Conservation (phyloP, 2,113 vertebrate genomes). For the Phylloscopus whistleri region DNA sequence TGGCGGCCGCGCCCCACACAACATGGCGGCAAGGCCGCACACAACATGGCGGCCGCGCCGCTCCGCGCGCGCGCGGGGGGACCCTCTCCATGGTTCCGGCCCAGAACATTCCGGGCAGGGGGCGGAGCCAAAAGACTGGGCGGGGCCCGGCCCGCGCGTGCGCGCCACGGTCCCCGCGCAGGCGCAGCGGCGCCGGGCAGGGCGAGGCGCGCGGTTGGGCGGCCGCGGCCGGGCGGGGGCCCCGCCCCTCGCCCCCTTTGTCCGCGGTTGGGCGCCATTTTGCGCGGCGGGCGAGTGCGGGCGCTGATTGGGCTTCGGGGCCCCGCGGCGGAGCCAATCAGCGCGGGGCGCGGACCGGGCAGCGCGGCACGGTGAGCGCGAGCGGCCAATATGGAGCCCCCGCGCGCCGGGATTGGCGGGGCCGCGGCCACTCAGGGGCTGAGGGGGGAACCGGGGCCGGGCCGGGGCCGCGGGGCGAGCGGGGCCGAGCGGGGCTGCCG, state of each 20-base stretch:
- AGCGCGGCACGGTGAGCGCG: slow-evolving; percentile 89
- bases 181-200: neutral
- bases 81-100: neutral
- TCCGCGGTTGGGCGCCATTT: slow-evolving; percentile 73
- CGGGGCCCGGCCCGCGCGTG: neutral
- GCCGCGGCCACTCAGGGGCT: slow-evolving; percentile 17
- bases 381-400: slow-evolving; percentile 90
- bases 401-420: slow-evolving; percentile 94
- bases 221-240: neutral
- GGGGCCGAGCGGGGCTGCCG: too few species aligned
- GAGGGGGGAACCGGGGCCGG: too few species aligned
- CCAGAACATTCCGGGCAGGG: neutral
- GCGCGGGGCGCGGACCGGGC: slow-evolving; percentile 91
- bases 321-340: slow-evolving; percentile 95
- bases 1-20: rapidly evolving
- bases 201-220: neutral
- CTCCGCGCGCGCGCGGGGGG: neutral
- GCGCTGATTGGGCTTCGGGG: slow-evolving; percentile 96
- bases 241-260: slow-evolving; percentile 57
- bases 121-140: rapidly evolving
- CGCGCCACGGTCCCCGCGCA: neutral
- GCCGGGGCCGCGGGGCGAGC: too few species aligned
- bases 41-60: neutral
- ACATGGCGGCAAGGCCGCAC: rapidly evolving
- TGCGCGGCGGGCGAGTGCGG: slow-evolving; percentile 78